A percentile compares a stretch with the other conserved stretches of the same genome.
These are phyloP conservation scores for Megalops atlanticus DNA, from an alignment of 2,113 vertebrate species.

Conservation along the genomic window DNA sequence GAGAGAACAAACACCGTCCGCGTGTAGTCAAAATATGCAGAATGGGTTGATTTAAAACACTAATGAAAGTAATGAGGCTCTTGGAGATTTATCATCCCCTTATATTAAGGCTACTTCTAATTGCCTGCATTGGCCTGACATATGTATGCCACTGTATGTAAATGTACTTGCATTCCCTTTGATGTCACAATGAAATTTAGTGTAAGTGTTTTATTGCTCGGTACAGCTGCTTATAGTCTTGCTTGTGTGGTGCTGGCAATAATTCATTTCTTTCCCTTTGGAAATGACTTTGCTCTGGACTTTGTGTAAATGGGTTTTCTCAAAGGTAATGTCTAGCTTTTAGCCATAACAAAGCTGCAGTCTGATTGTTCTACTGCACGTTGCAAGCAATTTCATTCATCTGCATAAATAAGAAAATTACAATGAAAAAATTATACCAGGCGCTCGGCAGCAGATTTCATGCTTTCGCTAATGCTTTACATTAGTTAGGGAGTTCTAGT, in stretches of 20 bases:
- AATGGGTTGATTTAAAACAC: slow-evolving; percentile 5
- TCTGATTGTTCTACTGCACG: slow-evolving; percentile 1
- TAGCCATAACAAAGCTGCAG: slow-evolving; percentile 6
- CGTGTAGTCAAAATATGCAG: not conserved
- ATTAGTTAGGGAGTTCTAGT: not conserved
- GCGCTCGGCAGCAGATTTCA: not conserved
- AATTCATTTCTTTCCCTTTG: slow-evolving; percentile 12
- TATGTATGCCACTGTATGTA: not conserved
- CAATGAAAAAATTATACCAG: not conserved
- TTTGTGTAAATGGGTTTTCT: slow-evolving; percentile 10
- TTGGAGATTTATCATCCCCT: not conserved
- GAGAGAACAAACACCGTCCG: not conserved
- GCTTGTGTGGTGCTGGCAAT: not conserved
- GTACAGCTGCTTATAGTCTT: slow-evolving; percentile 3
- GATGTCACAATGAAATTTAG: not conserved
- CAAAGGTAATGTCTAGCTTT: slow-evolving; percentile 11
- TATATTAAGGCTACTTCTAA: slow-evolving; percentile 5
- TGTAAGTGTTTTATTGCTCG: not conserved
- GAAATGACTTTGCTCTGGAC: not conserved
- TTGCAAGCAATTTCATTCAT: not conserved
- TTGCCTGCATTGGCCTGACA: not conserved
- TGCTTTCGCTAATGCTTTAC: not conserved
- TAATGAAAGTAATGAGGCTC: not conserved
- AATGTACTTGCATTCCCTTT: not conserved
- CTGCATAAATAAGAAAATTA: not conserved